These are phyloP conservation scores for Teleiodes luculella DNA, from an alignment of 2,888 invertebrate genomes.

Conservation along the genomic window DNA sequence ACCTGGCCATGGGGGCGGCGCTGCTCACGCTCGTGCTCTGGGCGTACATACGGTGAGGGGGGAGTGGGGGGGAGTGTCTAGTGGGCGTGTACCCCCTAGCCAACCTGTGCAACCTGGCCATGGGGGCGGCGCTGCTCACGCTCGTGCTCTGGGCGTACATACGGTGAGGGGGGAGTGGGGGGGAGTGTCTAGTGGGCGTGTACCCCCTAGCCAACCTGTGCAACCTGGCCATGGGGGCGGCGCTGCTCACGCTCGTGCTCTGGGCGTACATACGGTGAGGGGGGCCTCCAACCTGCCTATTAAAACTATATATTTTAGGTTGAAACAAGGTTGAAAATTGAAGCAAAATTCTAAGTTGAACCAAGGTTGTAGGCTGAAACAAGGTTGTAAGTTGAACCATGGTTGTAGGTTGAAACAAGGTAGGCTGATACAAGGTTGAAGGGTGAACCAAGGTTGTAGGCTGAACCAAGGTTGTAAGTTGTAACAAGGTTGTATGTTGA, in stretches of 20 bases:
- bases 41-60: slow-evolving; percentile 97
- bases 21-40: slow-evolving; percentile 90
- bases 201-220: slow-evolving; percentile 90
- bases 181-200: slow-evolving; percentile 84
- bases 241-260: slow-evolving; percentile 88
- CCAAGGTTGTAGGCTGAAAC: too few species aligned
- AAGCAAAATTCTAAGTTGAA: too few species aligned
- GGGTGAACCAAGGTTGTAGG: too few species aligned
- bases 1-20: slow-evolving; percentile 89
- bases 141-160: slow-evolving; percentile 95
- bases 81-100: slow-evolving; percentile 90
- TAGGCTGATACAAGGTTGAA: too few species aligned
- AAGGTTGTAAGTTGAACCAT: too few species aligned
- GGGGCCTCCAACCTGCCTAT: too few species aligned
- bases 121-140: slow-evolving; percentile 90
- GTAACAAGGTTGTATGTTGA: too few species aligned
- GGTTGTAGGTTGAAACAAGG: too few species aligned
- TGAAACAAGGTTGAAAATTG: too few species aligned
- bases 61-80: slow-evolving; percentile 85
- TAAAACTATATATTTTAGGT: too few species aligned
- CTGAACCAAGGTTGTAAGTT: too few species aligned
- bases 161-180: slow-evolving; percentile 94
- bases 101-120: slow-evolving; percentile 89
- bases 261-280: slow-evolving; percentile 98
- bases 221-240: slow-evolving; percentile 90